These are phyloP conservation scores for Acronicta alni DNA, from an alignment of 2,888 invertebrate genomes.

Conservation along the genomic window DNA sequence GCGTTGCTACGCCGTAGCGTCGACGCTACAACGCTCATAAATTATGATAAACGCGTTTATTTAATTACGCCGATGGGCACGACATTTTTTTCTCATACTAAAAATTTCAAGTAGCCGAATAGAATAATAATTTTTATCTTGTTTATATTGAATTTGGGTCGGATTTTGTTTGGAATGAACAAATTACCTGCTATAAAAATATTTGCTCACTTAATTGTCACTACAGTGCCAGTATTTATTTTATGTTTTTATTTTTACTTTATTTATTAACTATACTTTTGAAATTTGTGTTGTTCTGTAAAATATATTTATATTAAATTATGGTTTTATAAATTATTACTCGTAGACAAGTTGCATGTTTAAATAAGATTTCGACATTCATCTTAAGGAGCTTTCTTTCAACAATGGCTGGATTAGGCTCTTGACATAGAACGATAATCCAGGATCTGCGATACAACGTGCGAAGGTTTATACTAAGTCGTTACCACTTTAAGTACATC, in stretches of 20 bases:
- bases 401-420: constrained; percentile 29
- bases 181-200: constrained; percentile 4
- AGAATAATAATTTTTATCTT: constrained; percentile 48
- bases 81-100: constrained; percentile 41
- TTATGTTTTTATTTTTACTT: constrained; percentile 4
- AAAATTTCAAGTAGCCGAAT: constrained; percentile 29
- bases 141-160: constrained; percentile 44
- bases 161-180: constrained; percentile 11
- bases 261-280: background rate
- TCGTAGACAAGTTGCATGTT: no score
- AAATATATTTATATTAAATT: background rate
- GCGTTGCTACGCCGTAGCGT: constrained; percentile 60
- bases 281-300: no score
- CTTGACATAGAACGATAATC: constrained; percentile 25
- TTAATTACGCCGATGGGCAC: constrained; percentile 63
- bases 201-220: background rate
- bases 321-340: no score
- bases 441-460: constrained; percentile 2
- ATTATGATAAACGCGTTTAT: constrained; percentile 71
- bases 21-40: constrained; percentile 61
- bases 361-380: no score
- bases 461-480: constrained; percentile 25
- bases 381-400: no score
- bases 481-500: no score
- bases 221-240: background rate